Conservation (phyloP, 2,888 invertebrate species). For the Cremastinae sp. region DNA sequence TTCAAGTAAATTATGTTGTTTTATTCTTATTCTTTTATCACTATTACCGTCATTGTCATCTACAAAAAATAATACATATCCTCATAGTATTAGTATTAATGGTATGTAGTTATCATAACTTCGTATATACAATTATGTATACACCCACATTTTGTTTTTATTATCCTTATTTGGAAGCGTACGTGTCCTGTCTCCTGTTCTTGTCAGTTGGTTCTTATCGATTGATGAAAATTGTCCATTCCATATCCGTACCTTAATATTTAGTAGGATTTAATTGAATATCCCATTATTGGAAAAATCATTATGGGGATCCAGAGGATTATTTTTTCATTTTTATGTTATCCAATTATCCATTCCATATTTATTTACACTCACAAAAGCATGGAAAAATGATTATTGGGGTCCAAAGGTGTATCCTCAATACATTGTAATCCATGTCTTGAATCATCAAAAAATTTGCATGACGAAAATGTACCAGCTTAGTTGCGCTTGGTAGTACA, state of each 20-base stretch:
- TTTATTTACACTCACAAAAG: background rate
- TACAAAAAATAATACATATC: slow-evolving; percentile 36
- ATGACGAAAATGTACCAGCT: slow-evolving; percentile 34
- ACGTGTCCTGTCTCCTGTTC: slow-evolving; percentile 16
- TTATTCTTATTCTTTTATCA: slow-evolving; percentile 26
- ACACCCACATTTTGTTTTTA: slow-evolving; percentile 24
- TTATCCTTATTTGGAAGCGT: slow-evolving; percentile 13
- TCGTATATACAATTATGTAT: slow-evolving; percentile 13
- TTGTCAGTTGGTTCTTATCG: slow-evolving; percentile 46
- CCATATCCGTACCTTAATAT: background rate
- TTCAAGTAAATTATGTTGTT: slow-evolving; percentile 55
- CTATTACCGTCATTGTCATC: slow-evolving; percentile 16
- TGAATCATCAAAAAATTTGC: slow-evolving; percentile 35
- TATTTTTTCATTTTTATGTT: slow-evolving; percentile 31
- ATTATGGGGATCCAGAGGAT: too few relatives aligned
- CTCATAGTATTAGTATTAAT: slow-evolving; percentile 39
- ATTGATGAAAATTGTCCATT: slow-evolving; percentile 10
- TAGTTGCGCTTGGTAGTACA: slow-evolving; percentile 34
- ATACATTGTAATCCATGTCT: slow-evolving; percentile 22
- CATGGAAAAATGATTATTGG: slow-evolving; percentile 20
- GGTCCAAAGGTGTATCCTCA: slow-evolving; percentile 8
- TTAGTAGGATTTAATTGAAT: slow-evolving; percentile 2
- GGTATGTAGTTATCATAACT: slow-evolving; percentile 30
- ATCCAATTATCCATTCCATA: slow-evolving; percentile 20
- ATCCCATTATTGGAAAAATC: background rate